A percentile compares a stretch with the other conserved stretches of the same genome.
Evolutionary conservation across 2,797 vertebrate genomes (phyloP).

Genomic region (Danio jaintianensis): DNA sequence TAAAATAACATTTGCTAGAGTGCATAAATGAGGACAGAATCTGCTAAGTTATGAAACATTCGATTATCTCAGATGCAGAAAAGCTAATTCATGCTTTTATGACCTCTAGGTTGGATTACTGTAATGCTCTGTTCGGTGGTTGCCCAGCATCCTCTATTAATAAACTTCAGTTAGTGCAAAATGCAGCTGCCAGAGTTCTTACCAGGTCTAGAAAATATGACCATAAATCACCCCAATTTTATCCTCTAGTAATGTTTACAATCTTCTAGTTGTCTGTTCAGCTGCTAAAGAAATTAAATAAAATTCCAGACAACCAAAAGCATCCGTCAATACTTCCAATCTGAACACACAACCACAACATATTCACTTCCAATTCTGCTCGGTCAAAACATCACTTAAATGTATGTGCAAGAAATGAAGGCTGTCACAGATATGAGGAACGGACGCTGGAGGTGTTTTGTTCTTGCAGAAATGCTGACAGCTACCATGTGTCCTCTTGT

Average conservation of each 20-base stretch:
- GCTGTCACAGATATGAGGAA: neutral
- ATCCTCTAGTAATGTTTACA: neutral
- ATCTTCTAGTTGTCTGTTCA: neutral
- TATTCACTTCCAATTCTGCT: neutral
- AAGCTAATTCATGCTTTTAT: no score
- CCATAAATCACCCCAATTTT: no score
- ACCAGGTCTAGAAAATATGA: no score
- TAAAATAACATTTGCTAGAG: no score
- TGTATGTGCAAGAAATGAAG: neutral
- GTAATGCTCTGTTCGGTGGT: no score
- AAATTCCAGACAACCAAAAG: neutral
- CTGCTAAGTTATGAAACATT: no score
- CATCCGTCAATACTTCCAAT: neutral
- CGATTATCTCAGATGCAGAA: no score
- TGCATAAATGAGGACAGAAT: no score
- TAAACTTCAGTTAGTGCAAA: no score
- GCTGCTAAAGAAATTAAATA: neutral
- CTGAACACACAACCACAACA: neutral
- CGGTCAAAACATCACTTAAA: neutral
- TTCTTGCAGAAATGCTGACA: constrained; percentile 7
- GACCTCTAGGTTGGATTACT: no score
- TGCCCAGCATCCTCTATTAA: no score
- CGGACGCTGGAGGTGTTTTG: constrained; percentile 14
- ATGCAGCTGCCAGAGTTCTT: no score
- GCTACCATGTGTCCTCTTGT: constrained; percentile 63